Evolutionary conservation across 2,113 vertebrate species (phyloP), one percentile per base, ranked within the genome.

Genomic region (Triplophysa rosa): DNA sequence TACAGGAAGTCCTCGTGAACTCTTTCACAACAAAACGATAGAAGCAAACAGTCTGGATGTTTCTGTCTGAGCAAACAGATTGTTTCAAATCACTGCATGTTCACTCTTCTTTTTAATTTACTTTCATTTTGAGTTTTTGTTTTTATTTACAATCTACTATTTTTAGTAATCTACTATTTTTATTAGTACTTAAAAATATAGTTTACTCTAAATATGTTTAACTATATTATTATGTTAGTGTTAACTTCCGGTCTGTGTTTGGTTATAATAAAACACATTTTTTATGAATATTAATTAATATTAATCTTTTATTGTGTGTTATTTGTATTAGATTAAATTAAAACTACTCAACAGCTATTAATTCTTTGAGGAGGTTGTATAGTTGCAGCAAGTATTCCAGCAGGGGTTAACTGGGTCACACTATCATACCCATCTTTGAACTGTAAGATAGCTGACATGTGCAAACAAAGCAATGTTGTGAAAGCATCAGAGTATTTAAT

Each of bases 21-120:
- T n/a, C 61, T 78, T 71, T 71, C 74, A 72, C 80, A 82, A 72
- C 13, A 66, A 67, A 16, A 54, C 1, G 42, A 45, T 47, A 47
- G 3, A 59, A 21, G 47, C 47, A 82, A 67, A 23, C 4, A 21
- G 26, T 72, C 14, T 45, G 33, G 33, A 40, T 42, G 23, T 58
- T 58, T 58, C 54, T 21, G 54, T 21, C 19, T 56, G 17, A n/a
- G 54, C 19, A 56, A 56, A 56, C 2, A 21, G 8, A 56, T 7
- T 0, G 4, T 2, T 19, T 8, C 16, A n/a, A n/a, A 21, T 10
- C 54, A 21, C 7, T 7, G 7, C 19, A 21, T 19, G 8, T 54
- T 52, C 16, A 54, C 49, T 19, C 14, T 54, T 54, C 13, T 16
- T 17, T 52, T 16, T 19, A 19, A 54, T 54, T 6, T 16, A 16